A percentile compares a stretch with the other conserved stretches of the same genome.
Conservation (phyloP, 2,797 vertebrate species). For the Poeciliopsis turneri region DNA sequence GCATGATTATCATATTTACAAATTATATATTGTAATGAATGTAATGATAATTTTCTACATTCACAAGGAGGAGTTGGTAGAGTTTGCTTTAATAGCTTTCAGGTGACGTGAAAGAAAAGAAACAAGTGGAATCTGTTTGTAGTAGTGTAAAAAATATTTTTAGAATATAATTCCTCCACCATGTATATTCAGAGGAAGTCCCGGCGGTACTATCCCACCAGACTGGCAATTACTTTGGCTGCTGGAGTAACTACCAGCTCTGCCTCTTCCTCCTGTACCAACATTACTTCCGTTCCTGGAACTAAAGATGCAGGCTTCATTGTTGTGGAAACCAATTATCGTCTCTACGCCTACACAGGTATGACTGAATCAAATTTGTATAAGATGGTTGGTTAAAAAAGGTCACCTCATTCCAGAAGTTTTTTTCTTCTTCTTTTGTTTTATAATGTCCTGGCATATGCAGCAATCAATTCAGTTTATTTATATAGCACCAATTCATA, state of each 20-base stretch:
- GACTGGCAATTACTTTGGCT: constrained; percentile 90
- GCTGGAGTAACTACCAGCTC: constrained; percentile 84
- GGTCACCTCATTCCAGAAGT: not conserved
- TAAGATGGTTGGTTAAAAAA: not conserved
- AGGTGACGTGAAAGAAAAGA: not conserved
- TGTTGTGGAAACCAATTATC: constrained; percentile 92
- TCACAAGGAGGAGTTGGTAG: not conserved
- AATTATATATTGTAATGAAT: not conserved
- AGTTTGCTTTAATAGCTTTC: not conserved
- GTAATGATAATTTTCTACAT: not conserved
- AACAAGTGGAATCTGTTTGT: not conserved
- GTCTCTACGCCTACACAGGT: constrained; percentile 92
- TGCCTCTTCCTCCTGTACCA: constrained; percentile 59
- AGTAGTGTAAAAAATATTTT: not conserved
- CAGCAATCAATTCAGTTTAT: not conserved
- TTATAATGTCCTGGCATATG: not conserved
- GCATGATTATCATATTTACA: not conserved
- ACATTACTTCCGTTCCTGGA: constrained; percentile 43
- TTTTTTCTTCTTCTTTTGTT: not conserved
- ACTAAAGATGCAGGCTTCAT: constrained; percentile 86
- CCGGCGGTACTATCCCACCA: constrained; percentile 91
- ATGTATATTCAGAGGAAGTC: constrained; percentile 85
- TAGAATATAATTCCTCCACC: not conserved
- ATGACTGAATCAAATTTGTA: constrained; percentile 30
- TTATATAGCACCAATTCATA: too few species aligned